Evolutionary conservation across 2,797 vertebrate genomes (phyloP).

Genomic region (Chrosomus eos): DNA sequence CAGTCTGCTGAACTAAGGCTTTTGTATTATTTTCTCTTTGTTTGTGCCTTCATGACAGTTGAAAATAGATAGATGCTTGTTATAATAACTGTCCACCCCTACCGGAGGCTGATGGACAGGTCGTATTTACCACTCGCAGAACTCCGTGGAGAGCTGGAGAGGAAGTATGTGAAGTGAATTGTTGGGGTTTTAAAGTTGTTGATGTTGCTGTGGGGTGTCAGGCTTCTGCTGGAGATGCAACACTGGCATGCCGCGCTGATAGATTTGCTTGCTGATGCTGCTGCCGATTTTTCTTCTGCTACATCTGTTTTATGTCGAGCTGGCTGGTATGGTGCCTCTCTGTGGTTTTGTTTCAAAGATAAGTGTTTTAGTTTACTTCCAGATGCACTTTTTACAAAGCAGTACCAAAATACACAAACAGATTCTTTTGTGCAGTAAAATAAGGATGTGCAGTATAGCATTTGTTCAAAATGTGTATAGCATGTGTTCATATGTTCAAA

Average conservation of each 20-base stretch:
- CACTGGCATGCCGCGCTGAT: slow-evolving; percentile 13
- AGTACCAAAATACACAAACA: slow-evolving; percentile 4
- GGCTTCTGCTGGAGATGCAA: slow-evolving; percentile 27
- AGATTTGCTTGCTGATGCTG: slow-evolving; percentile 8
- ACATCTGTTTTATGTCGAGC: slow-evolving; percentile 15
- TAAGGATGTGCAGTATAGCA: not conserved
- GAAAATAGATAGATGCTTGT: slow-evolving; percentile 28
- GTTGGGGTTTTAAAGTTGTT: slow-evolving; percentile 42
- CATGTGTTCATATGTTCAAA: not conserved
- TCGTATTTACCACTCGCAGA: slow-evolving; percentile 15
- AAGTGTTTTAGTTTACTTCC: slow-evolving; percentile 19
- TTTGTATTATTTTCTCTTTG: slow-evolving; percentile 44
- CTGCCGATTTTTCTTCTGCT: slow-evolving; percentile 24
- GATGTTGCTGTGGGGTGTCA: slow-evolving; percentile 37
- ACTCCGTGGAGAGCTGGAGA: slow-evolving; percentile 14
- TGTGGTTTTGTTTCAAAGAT: not conserved
- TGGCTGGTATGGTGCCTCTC: slow-evolving; percentile 23
- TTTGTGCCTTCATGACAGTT: slow-evolving; percentile 26
- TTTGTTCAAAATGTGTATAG: not conserved
- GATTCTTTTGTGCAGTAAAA: not conserved
- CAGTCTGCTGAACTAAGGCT: slow-evolving; percentile 22
- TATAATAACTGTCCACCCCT: slow-evolving; percentile 35
- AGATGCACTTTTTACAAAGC: slow-evolving; percentile 6
- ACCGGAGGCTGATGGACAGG: slow-evolving; percentile 36
- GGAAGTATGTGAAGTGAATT: slow-evolving; percentile 5